phyloP scores from a whole-genome alignment of 2,113 vertebrate species.

The Dipodomys spectabilis region DNA sequence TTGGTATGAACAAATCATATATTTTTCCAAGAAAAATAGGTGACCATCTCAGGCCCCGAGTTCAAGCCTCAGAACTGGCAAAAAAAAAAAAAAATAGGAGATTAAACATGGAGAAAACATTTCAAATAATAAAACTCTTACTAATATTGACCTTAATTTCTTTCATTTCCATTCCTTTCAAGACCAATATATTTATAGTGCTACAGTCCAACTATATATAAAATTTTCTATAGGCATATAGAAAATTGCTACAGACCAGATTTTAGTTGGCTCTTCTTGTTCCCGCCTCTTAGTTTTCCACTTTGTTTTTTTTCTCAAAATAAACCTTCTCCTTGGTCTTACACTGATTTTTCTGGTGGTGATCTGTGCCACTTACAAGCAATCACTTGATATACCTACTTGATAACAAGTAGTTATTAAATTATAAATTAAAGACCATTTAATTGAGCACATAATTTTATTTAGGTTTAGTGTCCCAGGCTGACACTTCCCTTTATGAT shows the following conservation, averaged over 20 bases:
- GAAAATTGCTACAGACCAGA: neutral
- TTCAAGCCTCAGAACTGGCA: too few species aligned
- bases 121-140: neutral
- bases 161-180: slow-evolving; percentile 23
- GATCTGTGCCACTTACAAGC: neutral
- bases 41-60: too few species aligned
- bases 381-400: too few species aligned
- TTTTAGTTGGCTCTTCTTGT: neutral
- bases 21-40: slow-evolving; percentile 25
- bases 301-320: neutral
- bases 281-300: neutral
- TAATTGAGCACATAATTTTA: neutral
- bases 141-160: too few species aligned
- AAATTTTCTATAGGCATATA: too few species aligned
- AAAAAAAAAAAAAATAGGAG: neutral
- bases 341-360: neutral
- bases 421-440: neutral
- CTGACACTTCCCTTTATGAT: neutral
- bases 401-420: neutral
- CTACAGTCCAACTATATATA: neutral
- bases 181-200: neutral
- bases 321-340: neutral
- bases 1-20: slow-evolving; percentile 28
- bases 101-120: neutral
- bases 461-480: neutral